Conservation (phyloP, 2,797 vertebrate species). For the Scomberomorus guttatus region DNA sequence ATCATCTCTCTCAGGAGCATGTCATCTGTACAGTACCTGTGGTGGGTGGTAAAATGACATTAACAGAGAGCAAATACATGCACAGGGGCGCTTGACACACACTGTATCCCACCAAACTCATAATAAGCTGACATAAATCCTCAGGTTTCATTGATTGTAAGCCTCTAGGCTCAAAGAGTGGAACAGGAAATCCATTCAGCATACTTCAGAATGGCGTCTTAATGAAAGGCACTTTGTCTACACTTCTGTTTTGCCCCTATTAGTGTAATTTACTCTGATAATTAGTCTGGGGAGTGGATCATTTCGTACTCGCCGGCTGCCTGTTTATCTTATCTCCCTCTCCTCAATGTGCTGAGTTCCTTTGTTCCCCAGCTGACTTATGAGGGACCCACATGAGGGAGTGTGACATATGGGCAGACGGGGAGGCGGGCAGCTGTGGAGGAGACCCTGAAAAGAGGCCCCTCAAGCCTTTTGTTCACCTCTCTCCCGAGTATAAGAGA, state of each 20-base stretch:
- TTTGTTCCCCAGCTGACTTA: constrained; percentile 79
- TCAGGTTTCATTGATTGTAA: constrained; percentile 10
- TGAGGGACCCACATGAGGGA: constrained; percentile 57
- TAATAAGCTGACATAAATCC: constrained; percentile 40
- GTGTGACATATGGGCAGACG: constrained; percentile 80
- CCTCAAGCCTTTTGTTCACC: constrained; percentile 78
- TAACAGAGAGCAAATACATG: neutral
- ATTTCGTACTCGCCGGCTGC: constrained; percentile 47
- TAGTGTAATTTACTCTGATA: constrained; percentile 72
- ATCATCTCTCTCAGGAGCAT: constrained; percentile 92
- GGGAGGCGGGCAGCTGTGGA: constrained; percentile 78
- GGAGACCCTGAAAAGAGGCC: constrained; percentile 73
- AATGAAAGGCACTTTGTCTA: constrained; percentile 63
- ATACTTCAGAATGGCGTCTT: constrained; percentile 34
- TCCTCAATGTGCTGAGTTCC: constrained; percentile 45
- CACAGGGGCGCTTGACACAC: neutral
- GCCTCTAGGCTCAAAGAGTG: constrained; percentile 9
- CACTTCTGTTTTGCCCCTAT: constrained; percentile 53
- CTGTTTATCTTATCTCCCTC: constrained; percentile 60
- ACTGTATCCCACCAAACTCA: constrained; percentile 5
- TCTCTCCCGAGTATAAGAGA: constrained; percentile 58
- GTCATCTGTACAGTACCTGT: constrained; percentile 91
- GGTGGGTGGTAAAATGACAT: neutral
- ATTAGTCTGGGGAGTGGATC: constrained; percentile 69
- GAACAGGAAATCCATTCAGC: constrained; percentile 27